Percentiles rank a stretch among this genome's conserved stretches.
phyloP scores from a whole-genome alignment of 2,113 vertebrate species.

The Myodes glareolus region DNA sequence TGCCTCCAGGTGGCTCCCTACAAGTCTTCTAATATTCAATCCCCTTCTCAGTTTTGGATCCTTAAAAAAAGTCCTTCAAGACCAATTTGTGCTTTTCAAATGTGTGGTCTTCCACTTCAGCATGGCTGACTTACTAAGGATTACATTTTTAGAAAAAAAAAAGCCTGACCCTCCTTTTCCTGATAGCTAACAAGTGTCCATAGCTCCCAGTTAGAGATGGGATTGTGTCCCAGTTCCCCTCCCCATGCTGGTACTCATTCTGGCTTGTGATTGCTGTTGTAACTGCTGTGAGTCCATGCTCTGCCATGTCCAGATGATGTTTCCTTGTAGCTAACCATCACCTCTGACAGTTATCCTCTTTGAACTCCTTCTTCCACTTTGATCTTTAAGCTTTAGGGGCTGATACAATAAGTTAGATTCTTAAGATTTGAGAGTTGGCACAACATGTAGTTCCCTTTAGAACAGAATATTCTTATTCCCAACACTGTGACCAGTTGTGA shows the following conservation, averaged over 20 bases:
- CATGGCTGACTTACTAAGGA: not conserved
- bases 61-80: not conserved
- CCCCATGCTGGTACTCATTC: not conserved
- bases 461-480: not conserved
- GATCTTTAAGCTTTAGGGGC: not conserved
- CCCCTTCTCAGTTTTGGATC: not conserved
- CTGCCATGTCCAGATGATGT: not conserved
- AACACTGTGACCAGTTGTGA: not conserved
- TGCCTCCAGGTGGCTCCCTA: too few relatives aligned
- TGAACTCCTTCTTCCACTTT: not conserved
- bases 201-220: not conserved
- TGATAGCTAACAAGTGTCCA: not conserved
- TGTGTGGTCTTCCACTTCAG: not conserved
- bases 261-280: not conserved
- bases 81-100: not conserved
- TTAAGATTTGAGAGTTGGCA: not conserved
- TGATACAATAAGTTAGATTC: not conserved
- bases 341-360: not conserved
- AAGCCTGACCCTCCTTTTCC: not conserved
- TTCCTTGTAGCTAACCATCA: not conserved
- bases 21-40: not conserved
- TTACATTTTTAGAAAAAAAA: not conserved
- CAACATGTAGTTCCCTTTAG: not conserved
- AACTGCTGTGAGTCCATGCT: not conserved
- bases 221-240: not conserved